Base-by-base conservation (phyloP, 1,140 invertebrate genomes). In the Ericerus pela region DNA sequence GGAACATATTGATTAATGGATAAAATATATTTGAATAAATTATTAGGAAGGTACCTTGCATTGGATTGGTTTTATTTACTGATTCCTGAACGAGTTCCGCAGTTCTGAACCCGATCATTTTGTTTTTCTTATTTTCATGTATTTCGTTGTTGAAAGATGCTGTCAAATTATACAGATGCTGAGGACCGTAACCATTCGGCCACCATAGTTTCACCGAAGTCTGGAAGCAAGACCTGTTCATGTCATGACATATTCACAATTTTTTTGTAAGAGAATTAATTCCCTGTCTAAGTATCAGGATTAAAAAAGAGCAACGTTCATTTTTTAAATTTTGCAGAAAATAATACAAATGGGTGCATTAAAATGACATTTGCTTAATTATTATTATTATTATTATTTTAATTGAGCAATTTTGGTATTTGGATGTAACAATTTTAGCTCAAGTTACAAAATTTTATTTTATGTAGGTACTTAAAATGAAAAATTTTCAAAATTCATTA, bases 111-210 rank as follows among this genome's bases (percentile, higher is more conserved):
- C 91, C 95, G 60, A 96, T 77, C 61, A 70, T 72, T 5, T 75
- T 64, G 14, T 74, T 64, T 16, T 66, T 67, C 12, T 64, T 60
- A 11, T 47, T 53, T 59, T 64, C 8, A 64, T 67, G 16, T 55
- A 63, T 60, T 41, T 64, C 56, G 31, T 66, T 72, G 38, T 64
- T 61, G 47, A 76, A 75, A 8, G 69, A 71, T 1, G 83, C 71
- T 37, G 69, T 72, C 2, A 93, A 65, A 31, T 74, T 67, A 64
- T 96, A 95, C 1, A 97, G 71, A 2, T 70, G 73, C 68, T 89
- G 91, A 14, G 76, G 67, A 26, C 94, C 94, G 65, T 85, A 86
- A 52, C 90, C 93, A 73, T 93, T 94, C 0, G 95, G 95, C 92
- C 92, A 96, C 95, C 94, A 98, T 16, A 75, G 62, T 30, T 75